A percentile compares a stretch with the other conserved stretches of the same genome.
Conservation (phyloP, 2,113 vertebrate species). For the Brachyhypopomus occidentalis region DNA sequence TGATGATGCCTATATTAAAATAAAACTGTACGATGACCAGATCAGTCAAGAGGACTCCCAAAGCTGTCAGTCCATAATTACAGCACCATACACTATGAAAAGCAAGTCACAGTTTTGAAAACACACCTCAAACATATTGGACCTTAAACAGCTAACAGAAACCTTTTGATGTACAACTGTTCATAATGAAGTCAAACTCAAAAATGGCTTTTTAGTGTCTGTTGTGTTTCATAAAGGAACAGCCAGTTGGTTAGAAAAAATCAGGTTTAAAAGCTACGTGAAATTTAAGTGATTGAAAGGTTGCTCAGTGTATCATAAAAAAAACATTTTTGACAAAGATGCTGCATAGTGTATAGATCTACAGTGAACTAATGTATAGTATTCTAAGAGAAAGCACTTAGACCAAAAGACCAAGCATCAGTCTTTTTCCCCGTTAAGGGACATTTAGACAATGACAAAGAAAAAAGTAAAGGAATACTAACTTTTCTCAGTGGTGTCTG, state of each 20-base stretch:
- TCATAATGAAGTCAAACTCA: background rate
- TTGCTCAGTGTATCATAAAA: no score
- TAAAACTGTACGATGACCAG: conserved; percentile 10
- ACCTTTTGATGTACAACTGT: background rate
- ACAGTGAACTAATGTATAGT: no score
- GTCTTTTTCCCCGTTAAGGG: no score
- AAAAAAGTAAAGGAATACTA: background rate
- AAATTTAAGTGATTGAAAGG: no score
- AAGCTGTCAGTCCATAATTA: conserved; percentile 40
- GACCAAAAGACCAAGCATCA: no score
- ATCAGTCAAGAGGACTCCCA: conserved; percentile 13
- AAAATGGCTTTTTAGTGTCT: conserved; percentile 9
- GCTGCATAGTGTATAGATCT: conserved; percentile 1
- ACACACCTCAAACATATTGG: background rate
- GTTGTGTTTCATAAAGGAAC: conserved; percentile 40
- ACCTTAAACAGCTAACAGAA: conserved; percentile 6
- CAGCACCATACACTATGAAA: conserved; percentile 28
- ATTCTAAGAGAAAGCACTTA: no score
- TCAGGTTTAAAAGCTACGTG: no score
- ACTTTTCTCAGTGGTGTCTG: background rate
- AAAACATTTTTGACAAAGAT: background rate
- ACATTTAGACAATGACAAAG: background rate
- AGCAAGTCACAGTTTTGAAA: conserved; percentile 31
- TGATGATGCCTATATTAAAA: background rate
- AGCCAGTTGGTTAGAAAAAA: conserved; percentile 60